Base-by-base conservation (phyloP, 2,113 vertebrate genomes). In the Nymphicus hollandicus region DNA sequence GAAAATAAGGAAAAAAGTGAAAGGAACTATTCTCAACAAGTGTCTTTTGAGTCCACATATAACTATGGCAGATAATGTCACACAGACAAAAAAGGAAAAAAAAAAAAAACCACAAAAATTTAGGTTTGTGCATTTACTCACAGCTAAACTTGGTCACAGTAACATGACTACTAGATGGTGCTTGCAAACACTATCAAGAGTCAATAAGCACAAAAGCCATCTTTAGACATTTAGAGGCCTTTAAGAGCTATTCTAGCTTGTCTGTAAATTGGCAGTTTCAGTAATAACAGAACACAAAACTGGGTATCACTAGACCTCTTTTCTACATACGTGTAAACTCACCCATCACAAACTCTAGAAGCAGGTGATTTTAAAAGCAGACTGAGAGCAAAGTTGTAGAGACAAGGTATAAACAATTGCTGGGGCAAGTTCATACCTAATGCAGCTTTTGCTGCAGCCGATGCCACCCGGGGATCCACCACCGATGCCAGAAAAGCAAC, bases 401-500 rank as follows among this genome's bases (percentile, higher is more conserved):
- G 37, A 20, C 6, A 3, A n/a, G 22, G 58, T 0, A 6, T 17
- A 37, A 6, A 46, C 23, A 24, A 11, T 2, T 9, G 18, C 5
- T 3, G 27, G 27, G 25, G 6, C 7, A 4, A n/a, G 17, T 3
- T 10, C 94, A 14, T 97, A 99, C 99, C 99, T 13, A 99, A 95
- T 1, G 99, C 99, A 1, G 99, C 99, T 94, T 98, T 99, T 3
- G 99, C 99, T 0, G 99, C 99, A 2, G 99, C 99, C 1, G 99
- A 99, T 0, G 99, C 99, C 91, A 99, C 99, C 2, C 99, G 97
- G 2, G 99, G 99, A 74, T 99, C 99, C 28, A 99, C 99, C 83
- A 99, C 99, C 0, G 99, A 99, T 2, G 99, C 99, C 96, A 99
- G 97, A 92, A 99, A 99, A 17, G 99, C 99, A 4, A 99, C 99